A percentile compares a stretch with the other conserved stretches of the same genome.
Conservation (phyloP, 2,113 vertebrate species). For the Vidua macroura region DNA sequence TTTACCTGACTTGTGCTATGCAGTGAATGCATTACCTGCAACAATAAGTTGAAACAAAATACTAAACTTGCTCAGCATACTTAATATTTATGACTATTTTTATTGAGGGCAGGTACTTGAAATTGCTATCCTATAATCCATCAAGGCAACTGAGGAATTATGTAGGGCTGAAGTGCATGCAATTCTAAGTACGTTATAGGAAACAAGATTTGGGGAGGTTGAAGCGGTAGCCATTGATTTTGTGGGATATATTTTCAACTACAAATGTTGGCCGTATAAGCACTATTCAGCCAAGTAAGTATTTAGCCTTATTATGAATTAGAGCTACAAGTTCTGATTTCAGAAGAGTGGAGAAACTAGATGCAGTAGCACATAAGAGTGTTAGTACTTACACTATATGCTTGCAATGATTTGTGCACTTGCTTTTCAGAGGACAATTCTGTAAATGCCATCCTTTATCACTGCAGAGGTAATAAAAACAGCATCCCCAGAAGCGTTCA, state of each 20-base stretch:
- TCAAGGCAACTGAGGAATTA: not conserved
- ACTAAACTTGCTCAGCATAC: not conserved
- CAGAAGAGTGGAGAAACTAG: not conserved
- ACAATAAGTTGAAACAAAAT: not conserved
- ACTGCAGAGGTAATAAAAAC: not conserved
- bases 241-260: not conserved
- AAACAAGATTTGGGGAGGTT: not conserved
- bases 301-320: not conserved
- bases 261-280: not conserved
- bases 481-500: not conserved
- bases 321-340: not conserved
- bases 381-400: not conserved
- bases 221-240: accelerated
- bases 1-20: not conserved
- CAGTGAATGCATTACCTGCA: not conserved
- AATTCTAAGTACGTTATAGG: not conserved
- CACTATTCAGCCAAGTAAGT: not conserved
- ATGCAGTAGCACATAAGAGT: not conserved
- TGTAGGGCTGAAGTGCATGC: not conserved
- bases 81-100: not conserved
- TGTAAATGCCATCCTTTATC: constrained; percentile 7
- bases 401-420: constrained; percentile 7
- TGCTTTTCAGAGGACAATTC: not conserved
- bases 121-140: not conserved
- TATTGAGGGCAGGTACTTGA: not conserved